phyloP scores from a whole-genome alignment of 2,113 vertebrate genomes.

The Leptobrachium leishanense region DNA sequence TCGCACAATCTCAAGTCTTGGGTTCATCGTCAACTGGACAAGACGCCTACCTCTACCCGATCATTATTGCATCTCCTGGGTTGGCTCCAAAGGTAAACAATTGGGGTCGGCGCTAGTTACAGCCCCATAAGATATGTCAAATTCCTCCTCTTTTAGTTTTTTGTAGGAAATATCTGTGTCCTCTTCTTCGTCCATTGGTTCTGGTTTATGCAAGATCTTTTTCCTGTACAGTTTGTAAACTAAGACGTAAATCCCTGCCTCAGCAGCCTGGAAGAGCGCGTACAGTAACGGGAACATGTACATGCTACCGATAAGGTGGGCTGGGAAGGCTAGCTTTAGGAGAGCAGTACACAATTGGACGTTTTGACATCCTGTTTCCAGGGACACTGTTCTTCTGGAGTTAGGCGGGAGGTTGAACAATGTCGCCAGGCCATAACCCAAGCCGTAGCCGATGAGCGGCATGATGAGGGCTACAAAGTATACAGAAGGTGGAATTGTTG shows the following conservation, averaged over 20 bases:
- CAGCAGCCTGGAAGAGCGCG: constrained; percentile 90
- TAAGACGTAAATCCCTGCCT: constrained; percentile 89
- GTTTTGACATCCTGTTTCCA: constrained; percentile 96
- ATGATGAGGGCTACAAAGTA: constrained; percentile 89
- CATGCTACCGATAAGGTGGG: constrained; percentile 87
- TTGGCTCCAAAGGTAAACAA: constrained; percentile 69
- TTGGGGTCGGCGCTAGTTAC: constrained; percentile 74
- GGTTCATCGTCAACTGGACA: not conserved
- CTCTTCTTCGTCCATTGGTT: constrained; percentile 70
- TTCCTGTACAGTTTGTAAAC: constrained; percentile 83
- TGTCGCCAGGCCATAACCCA: constrained; percentile 85
- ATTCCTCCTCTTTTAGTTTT: constrained; percentile 88
- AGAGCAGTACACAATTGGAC: constrained; percentile 97
- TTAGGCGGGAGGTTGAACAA: constrained; percentile 85
- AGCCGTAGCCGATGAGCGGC: constrained; percentile 85
- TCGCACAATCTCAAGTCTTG: too few relatives aligned
- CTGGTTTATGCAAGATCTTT: constrained; percentile 78
- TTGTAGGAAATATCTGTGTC: constrained; percentile 88
- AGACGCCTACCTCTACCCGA: not conserved
- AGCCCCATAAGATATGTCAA: constrained; percentile 83
- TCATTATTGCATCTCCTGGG: constrained; percentile 59
- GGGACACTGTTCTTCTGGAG: constrained; percentile 83
- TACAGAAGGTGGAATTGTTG: constrained; percentile 84
- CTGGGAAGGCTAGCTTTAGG: constrained; percentile 92
- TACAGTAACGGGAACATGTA: constrained; percentile 98